phyloP scores from a whole-genome alignment of 1,140 invertebrate species.

The Caenorhabditis latens region DNA sequence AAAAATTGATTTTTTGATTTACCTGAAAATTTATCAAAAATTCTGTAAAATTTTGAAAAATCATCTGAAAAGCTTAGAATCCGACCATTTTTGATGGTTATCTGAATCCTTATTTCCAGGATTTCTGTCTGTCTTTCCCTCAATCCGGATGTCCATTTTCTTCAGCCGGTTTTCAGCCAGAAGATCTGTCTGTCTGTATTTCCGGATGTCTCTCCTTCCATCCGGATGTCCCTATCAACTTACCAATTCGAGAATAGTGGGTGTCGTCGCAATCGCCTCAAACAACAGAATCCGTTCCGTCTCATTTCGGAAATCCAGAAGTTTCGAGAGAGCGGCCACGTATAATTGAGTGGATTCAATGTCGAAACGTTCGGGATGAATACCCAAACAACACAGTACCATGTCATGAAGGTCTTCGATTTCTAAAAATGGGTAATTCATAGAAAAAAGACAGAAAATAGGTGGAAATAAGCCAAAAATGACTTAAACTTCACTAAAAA shows the following conservation, averaged over 20 bases:
- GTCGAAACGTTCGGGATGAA: neutral
- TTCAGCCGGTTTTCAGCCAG: too few relatives aligned
- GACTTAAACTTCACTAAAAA: too few relatives aligned
- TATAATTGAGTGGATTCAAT: slow-evolving; percentile 14
- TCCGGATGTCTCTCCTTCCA: too few relatives aligned
- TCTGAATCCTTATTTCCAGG: too few relatives aligned
- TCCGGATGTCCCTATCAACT: too few relatives aligned
- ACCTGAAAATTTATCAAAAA: too few relatives aligned
- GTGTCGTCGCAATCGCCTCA: neutral
- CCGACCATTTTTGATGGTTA: neutral
- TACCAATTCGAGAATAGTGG: neutral
- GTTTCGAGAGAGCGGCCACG: slow-evolving; percentile 6
- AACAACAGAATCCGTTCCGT: slow-evolving; percentile 39
- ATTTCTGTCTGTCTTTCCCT: too few relatives aligned
- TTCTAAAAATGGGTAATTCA: neutral
- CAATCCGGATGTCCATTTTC: too few relatives aligned
- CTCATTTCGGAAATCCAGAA: slow-evolving; percentile 39
- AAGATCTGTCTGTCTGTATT: too few relatives aligned
- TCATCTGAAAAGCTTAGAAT: neutral
- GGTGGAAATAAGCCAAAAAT: too few relatives aligned
- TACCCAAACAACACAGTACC: neutral
- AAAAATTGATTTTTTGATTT: too few relatives aligned
- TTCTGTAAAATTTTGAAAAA: too few relatives aligned
- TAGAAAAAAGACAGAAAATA: neutral
- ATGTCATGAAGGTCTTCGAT: neutral